A percentile compares a stretch with the other conserved stretches of the same genome.
These are phyloP conservation scores for Pollicipes pollicipes DNA, from an alignment of 1,140 invertebrate species.

Conservation along the genomic window DNA sequence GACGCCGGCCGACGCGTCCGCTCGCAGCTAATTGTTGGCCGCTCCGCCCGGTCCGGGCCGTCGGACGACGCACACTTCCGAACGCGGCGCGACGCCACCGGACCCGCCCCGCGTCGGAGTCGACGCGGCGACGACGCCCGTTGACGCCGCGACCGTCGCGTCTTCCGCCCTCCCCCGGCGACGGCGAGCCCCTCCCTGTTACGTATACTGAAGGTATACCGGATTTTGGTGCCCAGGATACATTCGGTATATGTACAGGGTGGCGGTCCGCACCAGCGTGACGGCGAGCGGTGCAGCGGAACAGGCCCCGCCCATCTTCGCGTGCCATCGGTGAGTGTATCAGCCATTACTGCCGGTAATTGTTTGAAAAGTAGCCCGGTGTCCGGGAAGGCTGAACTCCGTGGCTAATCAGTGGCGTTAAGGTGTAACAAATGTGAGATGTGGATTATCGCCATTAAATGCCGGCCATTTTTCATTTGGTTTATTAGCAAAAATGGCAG, in stretches of 20 bases:
- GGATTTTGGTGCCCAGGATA: neutral
- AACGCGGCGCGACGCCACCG: no score
- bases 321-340: neutral
- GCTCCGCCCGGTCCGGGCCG: no score
- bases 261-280: neutral
- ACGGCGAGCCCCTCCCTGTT: neutral
- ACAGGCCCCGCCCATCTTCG: no score
- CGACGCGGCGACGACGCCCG: neutral
- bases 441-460: neutral
- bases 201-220: slow-evolving; percentile 1
- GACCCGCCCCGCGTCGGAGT: no score
- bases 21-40: neutral
- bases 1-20: no score
- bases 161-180: neutral
- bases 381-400: no score
- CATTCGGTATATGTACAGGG: slow-evolving; percentile 1
- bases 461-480: neutral
- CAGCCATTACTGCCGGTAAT: neutral
- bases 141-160: no score
- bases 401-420: neutral
- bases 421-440: neutral
- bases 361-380: neutral
- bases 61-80: no score
- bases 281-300: no score
- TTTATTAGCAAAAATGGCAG: neutral